Evolutionary conservation across 2,797 vertebrate genomes (phyloP), one percentile per base, ranked within the genome.

Genomic region (Centropyge bicolor): DNA sequence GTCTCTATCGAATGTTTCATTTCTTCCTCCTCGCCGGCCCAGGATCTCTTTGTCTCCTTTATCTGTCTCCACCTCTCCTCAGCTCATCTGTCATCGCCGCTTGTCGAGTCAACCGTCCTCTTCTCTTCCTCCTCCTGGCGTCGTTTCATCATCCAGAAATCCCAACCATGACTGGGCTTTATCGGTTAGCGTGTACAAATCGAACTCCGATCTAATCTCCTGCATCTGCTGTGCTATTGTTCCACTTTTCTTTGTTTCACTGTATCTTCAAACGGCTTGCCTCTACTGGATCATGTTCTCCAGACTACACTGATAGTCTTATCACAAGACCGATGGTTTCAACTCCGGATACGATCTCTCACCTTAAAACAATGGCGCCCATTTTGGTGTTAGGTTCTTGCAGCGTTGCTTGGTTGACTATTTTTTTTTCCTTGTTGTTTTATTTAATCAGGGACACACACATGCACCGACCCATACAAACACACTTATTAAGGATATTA

Each of bases 81-180:
- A 81, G 74, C 83, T 91, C 85, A 70, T 91, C 82, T 84, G 85
- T 92, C 90, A 82, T 56, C 35, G 14, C 73, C n/a, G 80, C 81
- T 78, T 61, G 82, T 89, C 84, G 85, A 88, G 78, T 89, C 83
- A 86, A 88, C 78, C 74, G 57, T 81, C 43, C 55, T 81, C 80
- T 83, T 74, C 75, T 83, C 55, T 35, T 57, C 69, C 69, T 48
- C 52, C 38, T 75, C 74, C 77, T 76, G 43, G 67, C 86, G 88
- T 74, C 72, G 81, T 92, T 90, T 89, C 86, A 87, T 90, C 87
- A 87, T 86, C 83, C 62, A 72, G 66, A 92, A 83, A 89, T 84
- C 84, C 82, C 74, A 79, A 78, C 76, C 83, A 81, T 77, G 84
- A 91, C 90, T 70, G 74, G 63, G 78, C 59, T 86, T 86, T 88